These are phyloP conservation scores for Pseudomyrmex gracilis DNA, from an alignment of 1,140 invertebrate species.

Conservation along the genomic window DNA sequence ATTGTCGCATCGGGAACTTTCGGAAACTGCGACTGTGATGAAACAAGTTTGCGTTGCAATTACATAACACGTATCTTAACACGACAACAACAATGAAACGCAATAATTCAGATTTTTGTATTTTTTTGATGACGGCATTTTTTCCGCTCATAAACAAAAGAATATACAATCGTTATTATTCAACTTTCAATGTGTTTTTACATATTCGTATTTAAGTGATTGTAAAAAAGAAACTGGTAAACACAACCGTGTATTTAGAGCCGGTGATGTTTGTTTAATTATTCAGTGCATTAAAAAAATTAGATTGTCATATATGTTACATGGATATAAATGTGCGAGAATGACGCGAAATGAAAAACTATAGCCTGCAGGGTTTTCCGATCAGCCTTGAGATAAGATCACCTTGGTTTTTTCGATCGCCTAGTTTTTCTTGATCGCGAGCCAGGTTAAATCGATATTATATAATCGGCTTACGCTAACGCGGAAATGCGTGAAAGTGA, in stretches of 20 bases:
- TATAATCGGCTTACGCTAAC: constrained; percentile 24
- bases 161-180: neutral
- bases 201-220: no score
- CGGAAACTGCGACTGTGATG: neutral
- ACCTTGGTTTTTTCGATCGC: neutral
- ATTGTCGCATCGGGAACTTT: constrained; percentile 12
- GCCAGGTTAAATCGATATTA: neutral
- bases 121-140: neutral
- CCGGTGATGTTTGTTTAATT: no score
- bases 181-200: neutral
- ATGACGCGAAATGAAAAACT: neutral
- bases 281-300: no score
- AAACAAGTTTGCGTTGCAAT: neutral
- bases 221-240: no score
- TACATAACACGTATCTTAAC: neutral
- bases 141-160: neutral
- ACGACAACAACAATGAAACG: neutral
- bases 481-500: constrained; percentile 17
- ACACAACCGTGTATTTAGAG: no score
- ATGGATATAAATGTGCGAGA: no score
- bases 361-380: neutral
- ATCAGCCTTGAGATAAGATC: neutral
- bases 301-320: no score
- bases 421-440: neutral
- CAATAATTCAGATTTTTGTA: neutral